Evolutionary conservation across 2,888 invertebrate species (phyloP), one percentile per base, ranked within the genome.

Genomic region (Crossocerus cetratus): DNA sequence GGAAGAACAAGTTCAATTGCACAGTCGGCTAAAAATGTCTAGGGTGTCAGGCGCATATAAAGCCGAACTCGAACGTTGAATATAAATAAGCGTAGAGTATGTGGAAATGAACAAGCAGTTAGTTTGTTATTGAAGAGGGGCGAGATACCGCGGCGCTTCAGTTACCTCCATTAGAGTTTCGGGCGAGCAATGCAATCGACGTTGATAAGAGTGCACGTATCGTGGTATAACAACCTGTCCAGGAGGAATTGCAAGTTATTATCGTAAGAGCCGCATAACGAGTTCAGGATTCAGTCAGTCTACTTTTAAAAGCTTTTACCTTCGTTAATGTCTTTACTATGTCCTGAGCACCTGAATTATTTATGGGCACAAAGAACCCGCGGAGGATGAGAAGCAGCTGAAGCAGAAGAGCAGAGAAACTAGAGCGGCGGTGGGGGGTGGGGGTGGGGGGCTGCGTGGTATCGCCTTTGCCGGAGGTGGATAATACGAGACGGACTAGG

Each of bases 321-420:
- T 76, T 81, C 70, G 69, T 78, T 84, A 82, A 82, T 82, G 80
- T 80, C 82, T 77, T 84, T 78, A 70, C 73, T 72, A 70, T 72
- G 72, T 77, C 53, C 67, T 70, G 80, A 77, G 80, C 72, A 81
- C 77, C 82, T 84, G 84, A 84, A 84, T 84, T 84, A 83, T 83
- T 84, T 83, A 84, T 84, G 68, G 78, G 69, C 71, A 65, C 76
- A 73, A 81, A 72, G 83, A 81, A 78, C 77, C 72, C 65, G 23
- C 56, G 32, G 58, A 71, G 67, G 74, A 71, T 54, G 64, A 69
- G 70, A 61, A 71, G 71, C 70, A 67, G 45, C 20, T 66, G 45
- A 43, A 65, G 53, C 53, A 49, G 13, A 68, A 63, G 54, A 72
- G 23, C 49, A 45, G 65, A 68, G 32, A 67, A 60, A 60, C 57